phyloP scores from a whole-genome alignment of 1,140 invertebrate species.

The Scaptomyza graminum region DNA sequence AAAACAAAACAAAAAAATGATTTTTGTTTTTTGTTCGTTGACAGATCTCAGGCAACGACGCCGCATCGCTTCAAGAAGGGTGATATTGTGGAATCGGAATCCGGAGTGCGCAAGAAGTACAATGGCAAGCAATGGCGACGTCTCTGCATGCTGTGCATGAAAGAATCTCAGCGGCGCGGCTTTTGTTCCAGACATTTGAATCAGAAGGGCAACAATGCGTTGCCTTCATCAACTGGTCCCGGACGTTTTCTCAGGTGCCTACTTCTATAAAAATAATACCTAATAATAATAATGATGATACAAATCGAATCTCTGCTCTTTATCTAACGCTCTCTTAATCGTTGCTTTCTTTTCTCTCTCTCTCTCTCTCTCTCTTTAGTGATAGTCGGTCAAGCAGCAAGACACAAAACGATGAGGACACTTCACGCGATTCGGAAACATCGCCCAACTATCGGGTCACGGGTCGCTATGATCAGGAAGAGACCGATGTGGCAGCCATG shows the following conservation, averaged over 20 bases:
- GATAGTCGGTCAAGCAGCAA: slow-evolving; percentile 84
- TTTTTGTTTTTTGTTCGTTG: slow-evolving; percentile 42
- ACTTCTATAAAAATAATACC: background rate
- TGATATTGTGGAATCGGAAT: slow-evolving; percentile 97
- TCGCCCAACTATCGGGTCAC: slow-evolving; percentile 91
- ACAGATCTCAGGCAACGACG: slow-evolving; percentile 94
- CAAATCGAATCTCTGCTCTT: background rate
- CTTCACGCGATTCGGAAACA: slow-evolving; percentile 93
- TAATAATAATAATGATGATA: background rate
- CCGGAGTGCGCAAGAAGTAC: slow-evolving; percentile 98
- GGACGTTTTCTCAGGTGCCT: slow-evolving; percentile 76
- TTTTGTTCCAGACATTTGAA: slow-evolving; percentile 98
- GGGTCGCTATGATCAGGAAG: slow-evolving; percentile 94
- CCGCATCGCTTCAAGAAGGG: slow-evolving; percentile 99
- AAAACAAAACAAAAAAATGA: too few relatives aligned
- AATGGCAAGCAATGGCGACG: slow-evolving; percentile 99
- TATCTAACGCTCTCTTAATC: slow-evolving; percentile 3
- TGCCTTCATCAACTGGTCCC: slow-evolving; percentile 78
- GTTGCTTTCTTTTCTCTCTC: background rate
- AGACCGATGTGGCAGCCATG: slow-evolving; percentile 98
- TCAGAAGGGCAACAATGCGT: slow-evolving; percentile 80
- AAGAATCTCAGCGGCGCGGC: slow-evolving; percentile 98
- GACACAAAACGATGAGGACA: slow-evolving; percentile 93
- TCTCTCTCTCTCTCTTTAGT: slow-evolving; percentile 36
- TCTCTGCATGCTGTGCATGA: slow-evolving; percentile 95